These are phyloP conservation scores for Odontesthes bonariensis DNA, from an alignment of 2,113 vertebrate species.

Conservation along the genomic window DNA sequence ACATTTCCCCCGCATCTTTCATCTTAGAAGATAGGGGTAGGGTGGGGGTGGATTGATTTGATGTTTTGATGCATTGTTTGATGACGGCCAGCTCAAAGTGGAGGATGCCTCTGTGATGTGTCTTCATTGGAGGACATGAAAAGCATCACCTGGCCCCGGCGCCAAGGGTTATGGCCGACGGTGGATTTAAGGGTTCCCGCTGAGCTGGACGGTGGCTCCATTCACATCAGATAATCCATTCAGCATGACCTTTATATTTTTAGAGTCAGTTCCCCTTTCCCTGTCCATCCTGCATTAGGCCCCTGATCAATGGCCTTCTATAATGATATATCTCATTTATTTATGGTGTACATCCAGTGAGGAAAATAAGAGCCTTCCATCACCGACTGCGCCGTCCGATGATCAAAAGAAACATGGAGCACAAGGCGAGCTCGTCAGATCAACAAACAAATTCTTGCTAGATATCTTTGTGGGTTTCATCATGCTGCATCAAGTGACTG, in stretches of 20 bases:
- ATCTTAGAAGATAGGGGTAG: constrained; percentile 88
- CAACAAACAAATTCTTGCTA: constrained; percentile 78
- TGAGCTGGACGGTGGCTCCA: constrained; percentile 67
- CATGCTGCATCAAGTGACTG: constrained; percentile 81
- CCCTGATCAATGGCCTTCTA: constrained; percentile 46
- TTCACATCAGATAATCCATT: constrained; percentile 75
- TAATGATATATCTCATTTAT: constrained; percentile 57
- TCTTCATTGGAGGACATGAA: constrained; percentile 89
- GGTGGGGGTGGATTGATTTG: constrained; percentile 91
- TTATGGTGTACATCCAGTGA: constrained; percentile 57
- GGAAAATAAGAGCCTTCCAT: constrained; percentile 64
- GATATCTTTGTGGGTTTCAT: constrained; percentile 83
- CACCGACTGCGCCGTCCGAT: constrained; percentile 43
- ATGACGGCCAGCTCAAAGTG: constrained; percentile 97
- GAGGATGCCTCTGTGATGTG: constrained; percentile 92
- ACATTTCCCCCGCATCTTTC: constrained; percentile 82
- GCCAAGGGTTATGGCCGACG: constrained; percentile 62
- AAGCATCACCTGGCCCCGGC: constrained; percentile 87
- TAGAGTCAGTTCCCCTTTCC: constrained; percentile 55
- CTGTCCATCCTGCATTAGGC: constrained; percentile 24
- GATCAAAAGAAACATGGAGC: constrained; percentile 74
- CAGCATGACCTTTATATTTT: constrained; percentile 73
- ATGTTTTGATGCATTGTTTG: constrained; percentile 98
- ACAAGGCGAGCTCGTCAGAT: constrained; percentile 70
- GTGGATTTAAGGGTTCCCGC: constrained; percentile 71